These are phyloP conservation scores for Callosobruchus maculatus DNA, from an alignment of 2,888 invertebrate genomes.

Conservation along the genomic window DNA sequence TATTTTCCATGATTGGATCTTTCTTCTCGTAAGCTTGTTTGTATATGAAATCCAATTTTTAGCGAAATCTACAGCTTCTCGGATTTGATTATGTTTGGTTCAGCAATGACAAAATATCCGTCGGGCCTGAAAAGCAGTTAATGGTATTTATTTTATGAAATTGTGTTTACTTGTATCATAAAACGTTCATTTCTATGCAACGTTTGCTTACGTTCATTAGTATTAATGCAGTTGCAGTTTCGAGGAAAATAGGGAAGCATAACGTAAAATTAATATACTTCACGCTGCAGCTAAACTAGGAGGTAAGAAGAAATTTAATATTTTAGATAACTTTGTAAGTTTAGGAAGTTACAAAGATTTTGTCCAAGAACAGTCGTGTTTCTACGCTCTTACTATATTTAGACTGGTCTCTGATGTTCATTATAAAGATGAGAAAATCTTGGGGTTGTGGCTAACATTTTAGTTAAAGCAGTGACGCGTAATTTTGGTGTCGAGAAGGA, in stretches of 20 bases:
- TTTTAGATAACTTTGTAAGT: too few species aligned
- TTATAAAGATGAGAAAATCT: too few species aligned
- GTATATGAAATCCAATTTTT: background rate
- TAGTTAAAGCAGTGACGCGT: too few species aligned
- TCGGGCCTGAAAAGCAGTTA: background rate
- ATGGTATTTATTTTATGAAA: background rate
- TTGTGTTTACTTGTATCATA: background rate
- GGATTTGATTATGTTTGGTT: background rate
- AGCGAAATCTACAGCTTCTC: background rate
- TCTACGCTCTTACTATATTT: too few species aligned
- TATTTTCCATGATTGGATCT: too few species aligned
- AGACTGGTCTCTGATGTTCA: too few species aligned
- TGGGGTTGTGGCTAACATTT: too few species aligned
- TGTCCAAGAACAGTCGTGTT: too few species aligned
- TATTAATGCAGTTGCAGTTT: background rate
- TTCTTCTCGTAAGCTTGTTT: background rate
- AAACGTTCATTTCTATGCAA: background rate
- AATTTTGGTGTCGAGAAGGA: too few species aligned
- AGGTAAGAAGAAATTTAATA: too few species aligned
- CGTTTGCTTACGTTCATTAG: background rate
- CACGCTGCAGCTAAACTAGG: too few species aligned
- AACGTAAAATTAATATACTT: background rate
- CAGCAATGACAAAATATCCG: background rate
- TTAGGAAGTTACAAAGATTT: too few species aligned
- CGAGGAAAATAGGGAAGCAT: background rate